Evolutionary conservation across 2,113 vertebrate genomes (phyloP), one percentile per base, ranked within the genome.

Genomic region (Peromyscus leucopus): DNA sequence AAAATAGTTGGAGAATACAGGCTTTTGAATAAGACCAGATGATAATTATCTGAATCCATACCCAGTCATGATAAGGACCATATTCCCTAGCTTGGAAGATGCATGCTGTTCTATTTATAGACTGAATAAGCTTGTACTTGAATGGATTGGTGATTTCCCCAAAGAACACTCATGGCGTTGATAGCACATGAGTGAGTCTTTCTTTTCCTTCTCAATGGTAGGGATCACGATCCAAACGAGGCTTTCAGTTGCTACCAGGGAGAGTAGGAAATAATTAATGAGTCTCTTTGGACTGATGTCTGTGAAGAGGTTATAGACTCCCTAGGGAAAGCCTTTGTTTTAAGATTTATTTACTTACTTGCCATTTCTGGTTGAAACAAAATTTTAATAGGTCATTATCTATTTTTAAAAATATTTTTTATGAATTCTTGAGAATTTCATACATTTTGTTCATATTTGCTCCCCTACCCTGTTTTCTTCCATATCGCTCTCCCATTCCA

Each of bases 261-360:
- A 97, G 91, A 24, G 67, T 97, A 82, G 95, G 78, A 98, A 97
- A 95, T 95, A 97, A 96, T 97, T 95, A 97, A 97, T 93, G 83
- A 87, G 75, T 51, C 78, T 93, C 72, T 9, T 76, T 97, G 74
- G 78, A 78, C 31, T 96, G 94, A 63, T 51, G 61, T 93, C 75
- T 97, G 65, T 93, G 42, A 96, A 95, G 84, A 75, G 69, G 78
- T 42, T 78, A 46, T 80, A 17, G 82, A 89, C 72, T 94, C 90
- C 95, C 89, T 12, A 63, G 26, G 17, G 46, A 96, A 26, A 22
- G 1, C 2, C 39, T 85, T 74, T 88, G 2, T n/a, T 48, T 42
- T 95, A 92, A 83, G 13, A 71, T 88, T 71, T 90, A 42, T 94
- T 94, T 95, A 9, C 92, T 98, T 79, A 19, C 93, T 61, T 88